A percentile compares a stretch with the other conserved stretches of the same genome.
These are phyloP conservation scores for Anisognathus igniventris DNA, from an alignment of 2,797 vertebrate species.

Conservation along the genomic window DNA sequence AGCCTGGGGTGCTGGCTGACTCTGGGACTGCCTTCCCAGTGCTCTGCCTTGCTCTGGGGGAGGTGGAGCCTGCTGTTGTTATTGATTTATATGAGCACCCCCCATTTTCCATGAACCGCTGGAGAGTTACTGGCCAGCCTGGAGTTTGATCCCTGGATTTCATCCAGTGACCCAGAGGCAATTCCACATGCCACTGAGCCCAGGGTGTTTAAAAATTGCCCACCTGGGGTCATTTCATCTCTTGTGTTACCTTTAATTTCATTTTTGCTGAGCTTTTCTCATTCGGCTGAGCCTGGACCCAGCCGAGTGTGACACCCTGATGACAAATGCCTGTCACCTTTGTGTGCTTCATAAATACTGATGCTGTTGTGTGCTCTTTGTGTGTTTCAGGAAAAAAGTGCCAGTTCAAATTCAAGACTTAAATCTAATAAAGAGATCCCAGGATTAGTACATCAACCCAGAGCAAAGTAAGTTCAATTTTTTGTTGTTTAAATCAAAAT, in stretches of 20 bases:
- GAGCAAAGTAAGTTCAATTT: constrained; percentile 78
- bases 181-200: rapidly evolving
- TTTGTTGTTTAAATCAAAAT: background rate
- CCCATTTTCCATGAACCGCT: rapidly evolving
- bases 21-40: background rate
- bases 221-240: background rate
- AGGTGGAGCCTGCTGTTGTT: background rate
- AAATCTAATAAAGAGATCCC: constrained; percentile 79
- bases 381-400: constrained; percentile 91
- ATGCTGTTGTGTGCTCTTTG: background rate
- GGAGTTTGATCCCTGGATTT: background rate
- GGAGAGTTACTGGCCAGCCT: background rate
- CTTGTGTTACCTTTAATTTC: background rate
- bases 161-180: rapidly evolving
- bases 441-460: constrained; percentile 79
- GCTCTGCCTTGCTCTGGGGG: background rate
- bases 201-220: background rate
- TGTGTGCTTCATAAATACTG: background rate
- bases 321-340: background rate
- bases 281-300: background rate
- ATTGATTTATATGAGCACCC: background rate
- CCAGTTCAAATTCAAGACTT: constrained; percentile 78
- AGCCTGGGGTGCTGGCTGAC: background rate
- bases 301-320: background rate
- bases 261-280: background rate